Conservation (phyloP, 2,113 vertebrate genomes). For the Nanger granti region DNA sequence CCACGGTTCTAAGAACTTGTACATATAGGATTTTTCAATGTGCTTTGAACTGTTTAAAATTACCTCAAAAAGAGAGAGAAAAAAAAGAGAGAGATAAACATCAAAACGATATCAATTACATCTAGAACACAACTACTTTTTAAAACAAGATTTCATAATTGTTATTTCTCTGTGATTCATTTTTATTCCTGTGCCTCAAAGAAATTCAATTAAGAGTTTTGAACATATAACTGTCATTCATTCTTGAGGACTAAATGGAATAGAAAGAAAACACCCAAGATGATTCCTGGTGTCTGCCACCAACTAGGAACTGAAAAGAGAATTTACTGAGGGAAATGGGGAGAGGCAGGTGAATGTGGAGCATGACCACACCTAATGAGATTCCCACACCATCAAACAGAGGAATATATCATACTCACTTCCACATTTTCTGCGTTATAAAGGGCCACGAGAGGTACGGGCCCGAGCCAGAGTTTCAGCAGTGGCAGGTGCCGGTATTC, state of each 20-base stretch:
- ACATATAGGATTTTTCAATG: conserved; percentile 87
- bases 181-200: conserved; percentile 8
- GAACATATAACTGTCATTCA: neutral
- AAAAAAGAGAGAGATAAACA: neutral
- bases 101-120: neutral
- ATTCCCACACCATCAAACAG: neutral
- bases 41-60: conserved; percentile 85
- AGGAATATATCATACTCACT: conserved; percentile 73
- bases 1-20: conserved; percentile 93
- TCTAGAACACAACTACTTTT: neutral
- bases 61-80: conserved; percentile 71
- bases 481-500: conserved; percentile 73
- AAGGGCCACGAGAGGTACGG: conserved; percentile 81
- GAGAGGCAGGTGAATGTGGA: neutral
- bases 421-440: conserved; percentile 88
- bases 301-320: neutral
- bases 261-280: neutral
- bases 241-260: neutral
- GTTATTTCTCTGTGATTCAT: neutral
- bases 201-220: neutral
- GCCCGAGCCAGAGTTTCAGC: conserved; percentile 90
- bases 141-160: neutral
- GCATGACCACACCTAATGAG: too few relatives aligned
- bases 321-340: neutral
- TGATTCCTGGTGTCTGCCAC: neutral